These are phyloP conservation scores for Steinernema feltiae DNA, from an alignment of 1,140 invertebrate genomes.

Conservation along the genomic window DNA sequence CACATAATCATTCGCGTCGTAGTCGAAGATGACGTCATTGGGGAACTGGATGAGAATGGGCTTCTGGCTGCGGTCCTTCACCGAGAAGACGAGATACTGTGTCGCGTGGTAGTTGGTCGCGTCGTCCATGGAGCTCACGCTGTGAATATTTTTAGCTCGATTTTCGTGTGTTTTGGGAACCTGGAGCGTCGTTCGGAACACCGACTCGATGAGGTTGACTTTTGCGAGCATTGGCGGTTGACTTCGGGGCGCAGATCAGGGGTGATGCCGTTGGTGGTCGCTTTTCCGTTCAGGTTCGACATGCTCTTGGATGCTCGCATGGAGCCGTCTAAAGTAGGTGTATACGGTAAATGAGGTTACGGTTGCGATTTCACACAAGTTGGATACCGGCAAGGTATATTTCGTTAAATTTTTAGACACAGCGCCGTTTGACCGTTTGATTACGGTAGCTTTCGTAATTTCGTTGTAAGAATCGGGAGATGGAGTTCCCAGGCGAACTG, in stretches of 20 bases:
- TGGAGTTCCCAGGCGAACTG: conserved; percentile 41
- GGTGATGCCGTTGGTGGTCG: not conserved
- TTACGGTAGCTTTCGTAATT: too few relatives aligned
- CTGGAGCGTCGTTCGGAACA: not conserved
- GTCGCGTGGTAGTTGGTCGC: conserved; percentile 25
- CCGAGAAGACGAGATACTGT: conserved; percentile 35
- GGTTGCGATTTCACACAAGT: too few relatives aligned
- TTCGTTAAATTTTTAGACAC: too few relatives aligned
- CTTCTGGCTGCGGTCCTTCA: conserved; percentile 31
- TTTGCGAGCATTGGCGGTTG: not conserved
- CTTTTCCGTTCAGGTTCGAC: not conserved
- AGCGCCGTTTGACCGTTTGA: too few relatives aligned
- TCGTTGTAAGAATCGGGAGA: conserved; percentile 34
- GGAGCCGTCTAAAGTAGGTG: not conserved
- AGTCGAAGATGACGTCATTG: conserved; percentile 27
- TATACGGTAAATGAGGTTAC: too few relatives aligned
- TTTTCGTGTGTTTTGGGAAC: too few relatives aligned
- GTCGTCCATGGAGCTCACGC: conserved; percentile 33
- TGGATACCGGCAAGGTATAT: too few relatives aligned
- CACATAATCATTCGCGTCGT: too few relatives aligned
- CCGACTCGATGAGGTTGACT: not conserved
- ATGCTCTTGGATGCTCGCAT: not conserved
- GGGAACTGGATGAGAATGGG: conserved; percentile 31
- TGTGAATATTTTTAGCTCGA: too few relatives aligned
- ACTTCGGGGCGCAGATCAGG: not conserved